These are phyloP conservation scores for Mnemiopsis leidyi DNA, from an alignment of 37 sponge, comb jelly and placozoan genomes.

Conservation along the genomic window DNA sequence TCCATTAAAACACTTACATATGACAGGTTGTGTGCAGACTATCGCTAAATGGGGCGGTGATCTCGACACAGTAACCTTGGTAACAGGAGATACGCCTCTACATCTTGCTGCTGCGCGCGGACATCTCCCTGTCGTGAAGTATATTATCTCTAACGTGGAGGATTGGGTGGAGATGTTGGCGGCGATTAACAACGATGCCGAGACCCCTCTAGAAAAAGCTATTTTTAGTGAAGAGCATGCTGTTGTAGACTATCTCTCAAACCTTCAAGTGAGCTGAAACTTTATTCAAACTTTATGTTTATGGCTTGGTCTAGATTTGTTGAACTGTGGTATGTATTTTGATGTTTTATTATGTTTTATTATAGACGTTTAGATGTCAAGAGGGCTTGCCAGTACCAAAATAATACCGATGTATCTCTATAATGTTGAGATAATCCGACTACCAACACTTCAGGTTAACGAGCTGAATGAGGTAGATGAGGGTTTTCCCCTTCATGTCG, in stretches of 20 bases:
- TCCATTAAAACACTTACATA: no score
- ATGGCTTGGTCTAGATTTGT: no score
- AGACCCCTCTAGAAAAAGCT: neutral
- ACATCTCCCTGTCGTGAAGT: conserved; percentile 6
- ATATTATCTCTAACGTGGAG: conserved; percentile 12
- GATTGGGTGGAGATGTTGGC: neutral
- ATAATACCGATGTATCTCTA: no score
- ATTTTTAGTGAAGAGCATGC: neutral
- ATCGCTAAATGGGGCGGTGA: neutral
- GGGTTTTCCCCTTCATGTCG: conserved; percentile 26
- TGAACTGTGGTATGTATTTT: no score
- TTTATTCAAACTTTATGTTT: no score
- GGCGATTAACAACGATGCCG: conserved; percentile 29
- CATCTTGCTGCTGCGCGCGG: conserved; percentile 15
- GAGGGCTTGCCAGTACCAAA: no score
- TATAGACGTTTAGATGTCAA: no score
- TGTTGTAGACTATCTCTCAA: conserved; percentile 42
- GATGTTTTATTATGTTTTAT: no score
- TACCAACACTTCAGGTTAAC: neutral
- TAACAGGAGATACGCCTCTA: conserved; percentile 21
- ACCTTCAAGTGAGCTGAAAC: neutral
- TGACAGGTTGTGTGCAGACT: conserved; percentile 33
- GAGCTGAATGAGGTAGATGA: neutral
- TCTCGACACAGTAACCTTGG: conserved; percentile 26
- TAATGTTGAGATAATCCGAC: no score